Evolutionary conservation across 2,888 invertebrate genomes (phyloP), one percentile per base, ranked within the genome.

Genomic region (Mimas tiliae): DNA sequence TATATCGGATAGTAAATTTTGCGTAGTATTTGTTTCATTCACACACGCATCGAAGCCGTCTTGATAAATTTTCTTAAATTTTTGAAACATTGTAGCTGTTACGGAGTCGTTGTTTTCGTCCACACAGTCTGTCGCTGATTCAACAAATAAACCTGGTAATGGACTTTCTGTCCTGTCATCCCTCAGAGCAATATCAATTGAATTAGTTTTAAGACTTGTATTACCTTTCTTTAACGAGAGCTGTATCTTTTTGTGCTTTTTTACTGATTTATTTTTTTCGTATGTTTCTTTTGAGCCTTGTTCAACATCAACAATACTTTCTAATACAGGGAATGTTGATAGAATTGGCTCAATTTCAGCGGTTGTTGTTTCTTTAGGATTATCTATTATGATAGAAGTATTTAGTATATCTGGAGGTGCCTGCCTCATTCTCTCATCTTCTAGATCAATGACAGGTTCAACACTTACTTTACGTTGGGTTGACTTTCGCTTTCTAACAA

Each of bases 401-500:
- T 91, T 81, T 9, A 90, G 73, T 4, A 70, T 68, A 68, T 87
- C 85, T 53, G 70, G 68, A 0, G 68, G 65, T 0, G 72, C 72
- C 1, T 82, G 73, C 69, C 91, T 85, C 85, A 91, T 88, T 69
- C 70, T 83, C 80, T 92, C 88, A 72, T 91, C 89, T 4, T 81
- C 66, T 63, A 90, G 75, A 45, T 81, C 75, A 2, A 64, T 67
- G 14, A 45, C 63, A 9, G 69, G 67, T 33, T 75, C 69, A 6
- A 68, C 48, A 53, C 66, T 74, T 11, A 12, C 12, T 48, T 71
- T 73, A 48, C 19, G 65, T 55, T 69, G 72, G 12, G 48, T 68
- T 6, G 66, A 19, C 34, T 65, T 68, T 67, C 72, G 73, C 3
- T 64, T 45, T 21, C 71, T 47, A 6, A 34, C 48, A 4, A 19